Evolutionary conservation across 2,113 vertebrate genomes (phyloP).

Genomic region (Odocoileus virginianus): DNA sequence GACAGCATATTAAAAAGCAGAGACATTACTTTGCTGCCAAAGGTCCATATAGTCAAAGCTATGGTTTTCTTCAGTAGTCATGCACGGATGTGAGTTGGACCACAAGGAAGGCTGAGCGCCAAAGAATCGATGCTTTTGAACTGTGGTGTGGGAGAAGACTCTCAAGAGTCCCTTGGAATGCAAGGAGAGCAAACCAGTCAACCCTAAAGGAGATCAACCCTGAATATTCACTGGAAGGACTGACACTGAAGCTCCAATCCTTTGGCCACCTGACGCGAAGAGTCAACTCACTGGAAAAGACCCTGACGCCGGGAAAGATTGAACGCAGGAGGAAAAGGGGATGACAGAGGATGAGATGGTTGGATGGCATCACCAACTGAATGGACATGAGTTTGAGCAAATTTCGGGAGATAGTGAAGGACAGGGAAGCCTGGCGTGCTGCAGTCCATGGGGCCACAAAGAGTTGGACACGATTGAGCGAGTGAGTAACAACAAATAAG

Average conservation of each 20-base stretch:
- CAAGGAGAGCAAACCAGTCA: neutral
- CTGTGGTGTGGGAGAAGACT: neutral
- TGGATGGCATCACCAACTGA: neutral
- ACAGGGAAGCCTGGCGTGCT: neutral
- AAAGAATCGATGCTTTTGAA: neutral
- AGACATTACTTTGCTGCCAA: neutral
- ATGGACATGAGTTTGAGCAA: neutral
- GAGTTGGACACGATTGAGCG: fast-evolving
- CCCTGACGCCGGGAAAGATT: neutral
- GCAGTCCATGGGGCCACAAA: neutral
- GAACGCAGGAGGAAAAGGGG: neutral
- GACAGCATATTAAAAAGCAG: neutral
- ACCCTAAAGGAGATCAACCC: neutral
- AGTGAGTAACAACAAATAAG: neutral
- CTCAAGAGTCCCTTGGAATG: neutral
- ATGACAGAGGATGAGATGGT: neutral
- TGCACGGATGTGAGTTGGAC: neutral
- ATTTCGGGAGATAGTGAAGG: neutral
- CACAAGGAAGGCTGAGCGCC: neutral
- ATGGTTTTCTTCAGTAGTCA: neutral
- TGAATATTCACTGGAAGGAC: neutral
- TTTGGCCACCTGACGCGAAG: neutral
- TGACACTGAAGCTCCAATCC: neutral
- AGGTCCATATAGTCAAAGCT: neutral
- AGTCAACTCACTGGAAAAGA: neutral